phyloP scores from a whole-genome alignment of 2,797 vertebrate genomes.

The Parotocinclus haroldoi region DNA sequence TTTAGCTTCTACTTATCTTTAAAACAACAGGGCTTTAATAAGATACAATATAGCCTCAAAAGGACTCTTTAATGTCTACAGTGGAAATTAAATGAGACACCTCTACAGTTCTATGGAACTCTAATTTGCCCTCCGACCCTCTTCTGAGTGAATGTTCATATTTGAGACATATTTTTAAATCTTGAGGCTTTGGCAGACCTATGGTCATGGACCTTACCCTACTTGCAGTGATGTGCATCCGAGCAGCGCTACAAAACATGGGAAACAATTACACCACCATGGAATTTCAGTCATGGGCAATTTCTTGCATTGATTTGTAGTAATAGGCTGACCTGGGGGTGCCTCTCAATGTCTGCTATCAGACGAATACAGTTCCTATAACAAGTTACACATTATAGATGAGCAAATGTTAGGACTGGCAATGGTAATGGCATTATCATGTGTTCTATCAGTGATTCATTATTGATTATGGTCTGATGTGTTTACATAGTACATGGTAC shows the following conservation, averaged over 20 bases:
- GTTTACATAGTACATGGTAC: conserved; percentile 1
- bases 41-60: no score
- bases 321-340: conserved; percentile 70
- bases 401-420: conserved; percentile 16
- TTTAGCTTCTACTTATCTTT: no score
- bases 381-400: conserved; percentile 19
- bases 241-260: conserved; percentile 61
- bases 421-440: conserved; percentile 11
- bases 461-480: conserved; percentile 34
- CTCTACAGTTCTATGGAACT: no score
- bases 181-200: conserved; percentile 11
- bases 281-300: conserved; percentile 74
- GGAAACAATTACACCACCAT: conserved; percentile 60
- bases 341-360: conserved; percentile 43
- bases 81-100: no score
- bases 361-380: conserved; percentile 52
- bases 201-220: conserved; percentile 10
- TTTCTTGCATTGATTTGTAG: conserved; percentile 72
- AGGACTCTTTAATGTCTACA: no score
- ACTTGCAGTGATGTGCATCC: conserved; percentile 64
- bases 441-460: conserved; percentile 23
- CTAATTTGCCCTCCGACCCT: no score
- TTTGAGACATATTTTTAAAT: not conserved
- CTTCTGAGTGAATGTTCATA: not conserved
- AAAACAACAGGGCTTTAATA: no score